Conservation (phyloP, 2,797 vertebrate genomes). For the Gallinago solitaria region DNA sequence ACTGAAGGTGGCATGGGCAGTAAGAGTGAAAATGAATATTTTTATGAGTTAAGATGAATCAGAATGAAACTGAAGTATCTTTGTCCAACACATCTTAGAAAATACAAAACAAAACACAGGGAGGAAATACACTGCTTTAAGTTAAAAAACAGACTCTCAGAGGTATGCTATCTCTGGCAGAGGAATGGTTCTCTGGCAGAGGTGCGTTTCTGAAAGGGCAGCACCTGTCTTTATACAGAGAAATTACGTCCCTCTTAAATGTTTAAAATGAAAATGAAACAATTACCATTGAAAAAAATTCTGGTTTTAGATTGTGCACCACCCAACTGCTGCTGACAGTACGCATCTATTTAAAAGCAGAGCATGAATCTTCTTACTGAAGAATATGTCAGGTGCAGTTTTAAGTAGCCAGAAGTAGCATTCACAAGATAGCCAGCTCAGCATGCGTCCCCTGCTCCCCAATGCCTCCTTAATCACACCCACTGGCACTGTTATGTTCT, state of each 20-base stretch:
- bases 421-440: neutral
- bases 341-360: neutral
- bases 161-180: neutral
- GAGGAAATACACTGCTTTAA: neutral
- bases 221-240: neutral
- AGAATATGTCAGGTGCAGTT: slow-evolving; percentile 1
- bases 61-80: slow-evolving; percentile 4
- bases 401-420: slow-evolving; percentile 3
- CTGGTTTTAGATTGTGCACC: neutral
- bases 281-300: neutral
- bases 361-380: neutral
- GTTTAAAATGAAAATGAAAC: neutral
- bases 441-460: neutral
- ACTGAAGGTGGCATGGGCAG: neutral
- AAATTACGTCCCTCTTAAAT: neutral
- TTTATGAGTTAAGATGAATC: neutral
- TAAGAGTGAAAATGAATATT: neutral
- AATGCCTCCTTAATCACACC: neutral
- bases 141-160: neutral
- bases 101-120: slow-evolving; percentile 17
- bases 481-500: neutral
- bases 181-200: neutral
- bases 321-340: neutral
- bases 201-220: neutral
- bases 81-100: neutral